Percentiles rank a stretch among this genome's conserved stretches.
phyloP scores from a whole-genome alignment of 2,113 vertebrate species.

The Cheilinus undulatus region DNA sequence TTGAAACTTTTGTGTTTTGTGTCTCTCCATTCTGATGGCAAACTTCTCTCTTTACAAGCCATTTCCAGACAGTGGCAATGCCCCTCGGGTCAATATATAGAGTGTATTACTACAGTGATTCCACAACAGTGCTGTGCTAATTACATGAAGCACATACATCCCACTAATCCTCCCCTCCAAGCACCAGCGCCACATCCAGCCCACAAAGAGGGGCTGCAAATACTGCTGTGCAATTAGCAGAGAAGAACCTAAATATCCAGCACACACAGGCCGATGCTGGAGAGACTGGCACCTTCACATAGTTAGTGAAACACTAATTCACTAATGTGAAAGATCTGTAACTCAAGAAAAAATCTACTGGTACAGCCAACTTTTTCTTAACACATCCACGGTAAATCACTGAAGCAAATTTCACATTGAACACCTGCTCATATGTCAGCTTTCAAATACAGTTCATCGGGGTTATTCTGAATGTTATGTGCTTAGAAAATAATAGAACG shows the following conservation, averaged over 20 bases:
- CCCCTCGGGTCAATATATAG: constrained; percentile 52
- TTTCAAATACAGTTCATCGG: neutral
- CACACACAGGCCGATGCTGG: constrained; percentile 23
- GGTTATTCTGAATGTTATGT: neutral
- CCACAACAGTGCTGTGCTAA: constrained; percentile 60
- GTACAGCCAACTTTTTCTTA: neutral
- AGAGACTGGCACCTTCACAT: neutral
- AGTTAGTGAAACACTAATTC: constrained; percentile 2
- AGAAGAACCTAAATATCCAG: constrained; percentile 29
- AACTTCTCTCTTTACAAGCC: constrained; percentile 26
- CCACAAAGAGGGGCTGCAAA: constrained; percentile 48
- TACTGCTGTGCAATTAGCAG: constrained; percentile 44
- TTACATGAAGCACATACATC: constrained; percentile 65
- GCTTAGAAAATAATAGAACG: neutral
- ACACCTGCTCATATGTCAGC: constrained; percentile 26
- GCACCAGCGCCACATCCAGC: constrained; percentile 46
- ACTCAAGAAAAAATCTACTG: neutral
- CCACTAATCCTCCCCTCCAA: constrained; percentile 64
- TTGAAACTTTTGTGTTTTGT: constrained; percentile 8
- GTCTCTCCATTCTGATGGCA: constrained; percentile 25
- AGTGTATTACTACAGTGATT: constrained; percentile 50
- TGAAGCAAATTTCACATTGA: constrained; percentile 8
- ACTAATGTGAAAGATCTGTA: neutral
- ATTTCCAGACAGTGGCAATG: constrained; percentile 26
- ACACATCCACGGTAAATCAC: neutral